phyloP scores from a whole-genome alignment of 2,113 vertebrate genomes.

The Misgurnus mizolepis region DNA sequence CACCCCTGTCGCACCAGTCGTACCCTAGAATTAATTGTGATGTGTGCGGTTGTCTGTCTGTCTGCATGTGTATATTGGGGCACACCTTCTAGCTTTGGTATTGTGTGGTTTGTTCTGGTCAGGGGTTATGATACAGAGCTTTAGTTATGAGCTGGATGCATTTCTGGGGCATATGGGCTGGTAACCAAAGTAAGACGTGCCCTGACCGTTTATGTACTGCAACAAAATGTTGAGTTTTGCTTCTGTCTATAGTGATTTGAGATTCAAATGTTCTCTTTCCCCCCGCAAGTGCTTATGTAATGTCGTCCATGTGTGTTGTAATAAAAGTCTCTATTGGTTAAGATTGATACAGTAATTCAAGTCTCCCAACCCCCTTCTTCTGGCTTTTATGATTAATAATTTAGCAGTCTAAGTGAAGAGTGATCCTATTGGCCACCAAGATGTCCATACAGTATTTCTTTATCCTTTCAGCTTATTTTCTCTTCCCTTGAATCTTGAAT shows the following conservation, averaged over 20 bases:
- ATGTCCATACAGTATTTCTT: slow-evolving; percentile 34
- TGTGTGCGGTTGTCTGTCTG: slow-evolving; percentile 32
- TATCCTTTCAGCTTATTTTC: not conserved
- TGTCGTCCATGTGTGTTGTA: slow-evolving; percentile 47
- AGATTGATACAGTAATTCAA: slow-evolving; percentile 58
- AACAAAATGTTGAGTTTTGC: not conserved
- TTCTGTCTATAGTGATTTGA: slow-evolving; percentile 3
- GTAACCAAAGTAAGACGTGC: not conserved
- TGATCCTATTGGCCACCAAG: slow-evolving; percentile 51
- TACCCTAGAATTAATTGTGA: slow-evolving; percentile 60
- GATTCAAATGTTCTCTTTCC: slow-evolving; percentile 21
- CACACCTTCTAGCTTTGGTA: slow-evolving; percentile 6
- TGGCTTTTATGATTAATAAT: slow-evolving; percentile 64
- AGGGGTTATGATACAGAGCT: not conserved
- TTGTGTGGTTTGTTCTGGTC: not conserved
- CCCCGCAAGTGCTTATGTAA: not conserved
- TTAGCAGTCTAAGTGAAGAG: slow-evolving; percentile 61
- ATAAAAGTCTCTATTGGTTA: slow-evolving; percentile 52
- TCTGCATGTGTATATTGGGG: not conserved
- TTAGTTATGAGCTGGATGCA: slow-evolving; percentile 11
- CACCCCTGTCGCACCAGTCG: slow-evolving; percentile 51
- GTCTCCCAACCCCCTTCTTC: slow-evolving; percentile 11
- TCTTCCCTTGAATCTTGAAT: not conserved
- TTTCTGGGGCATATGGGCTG: slow-evolving; percentile 26
- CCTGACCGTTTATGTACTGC: slow-evolving; percentile 9